A percentile compares a stretch with the other conserved stretches of the same genome.
These are phyloP conservation scores for Himalopsyche anomala DNA, from an alignment of 2,888 invertebrate genomes.

Conservation along the genomic window DNA sequence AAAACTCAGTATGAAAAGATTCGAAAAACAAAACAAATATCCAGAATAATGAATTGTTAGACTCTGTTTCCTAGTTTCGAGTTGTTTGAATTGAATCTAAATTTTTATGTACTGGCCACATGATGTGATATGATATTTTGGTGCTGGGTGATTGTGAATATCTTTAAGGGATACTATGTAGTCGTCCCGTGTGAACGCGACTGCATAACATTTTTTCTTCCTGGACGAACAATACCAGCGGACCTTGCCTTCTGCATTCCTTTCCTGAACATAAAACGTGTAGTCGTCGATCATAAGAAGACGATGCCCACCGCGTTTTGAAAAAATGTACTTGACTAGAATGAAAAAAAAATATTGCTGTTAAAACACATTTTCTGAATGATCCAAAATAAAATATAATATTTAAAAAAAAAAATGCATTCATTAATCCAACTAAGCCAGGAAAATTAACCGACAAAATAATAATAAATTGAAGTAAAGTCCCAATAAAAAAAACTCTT, in stretches of 20 bases:
- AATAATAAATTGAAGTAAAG: no score
- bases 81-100: background rate
- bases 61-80: background rate
- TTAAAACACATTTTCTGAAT: background rate
- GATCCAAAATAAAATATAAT: no score
- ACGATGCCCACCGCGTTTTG: background rate
- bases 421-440: no score
- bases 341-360: background rate
- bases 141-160: constrained; percentile 46
- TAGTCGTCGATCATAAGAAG: constrained; percentile 7
- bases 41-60: no score
- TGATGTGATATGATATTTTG: constrained; percentile 22
- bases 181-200: constrained; percentile 6
- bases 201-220: constrained; percentile 17
- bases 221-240: constrained; percentile 51
- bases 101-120: constrained; percentile 46
- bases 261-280: background rate
- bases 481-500: no score
- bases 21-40: no score
- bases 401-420: no score
- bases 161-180: constrained; percentile 23
- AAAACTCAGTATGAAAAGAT: no score
- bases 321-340: background rate
- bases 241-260: constrained; percentile 23
- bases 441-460: no score